Base-by-base conservation (phyloP, 2,113 vertebrate species). In the Austrofundulus limnaeus region DNA sequence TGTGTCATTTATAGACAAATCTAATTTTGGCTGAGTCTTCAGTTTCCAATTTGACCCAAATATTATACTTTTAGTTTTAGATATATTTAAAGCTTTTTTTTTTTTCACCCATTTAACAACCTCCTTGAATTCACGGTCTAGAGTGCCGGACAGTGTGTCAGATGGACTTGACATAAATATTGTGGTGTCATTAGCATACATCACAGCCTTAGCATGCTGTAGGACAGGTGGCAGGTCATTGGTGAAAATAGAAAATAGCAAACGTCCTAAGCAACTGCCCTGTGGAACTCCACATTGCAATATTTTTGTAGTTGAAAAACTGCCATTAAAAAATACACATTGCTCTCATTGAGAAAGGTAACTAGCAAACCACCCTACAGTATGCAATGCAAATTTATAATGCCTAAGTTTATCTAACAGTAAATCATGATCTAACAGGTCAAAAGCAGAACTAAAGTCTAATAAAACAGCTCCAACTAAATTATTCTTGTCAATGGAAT, bases 161-260 rank as follows among this genome's bases (percentile, higher is more conserved):
- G 25, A 28, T 28, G 25, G 7, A 28, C 25, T 58, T 49, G 37
- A 72, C 75, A 68, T 64, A 47, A 75, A 79, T 74, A 38, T 10
- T 38, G n/a, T 23, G 11, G n/a, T 13, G 11, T 48, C 46, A 13
- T 20, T 9, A 48, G 46, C 46, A 48, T 47, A 20, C n/a, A 21
- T 47, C n/a, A 47, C 45, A 12, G 19, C 19, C 19, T 5, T 47
- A 12, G 20, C 20, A 4, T 23, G 3, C 19, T 48, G 19, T 5
- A 48, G 19, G 12, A 21, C 19, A 20, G 21, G 5, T 12, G n/a
- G 11, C 19, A 47, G 10, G 2, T 12, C 46, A 47, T 48, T 48
- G 8, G 46, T 21, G 11, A 21, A 48, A 48, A 23, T 11, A 5
- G n/a, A 21, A 48, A 21, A 48, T 9, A 12, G 19, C 10, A 48